Base-by-base conservation (phyloP, 2,113 vertebrate species). In the Sminthopsis crassicaudata region DNA sequence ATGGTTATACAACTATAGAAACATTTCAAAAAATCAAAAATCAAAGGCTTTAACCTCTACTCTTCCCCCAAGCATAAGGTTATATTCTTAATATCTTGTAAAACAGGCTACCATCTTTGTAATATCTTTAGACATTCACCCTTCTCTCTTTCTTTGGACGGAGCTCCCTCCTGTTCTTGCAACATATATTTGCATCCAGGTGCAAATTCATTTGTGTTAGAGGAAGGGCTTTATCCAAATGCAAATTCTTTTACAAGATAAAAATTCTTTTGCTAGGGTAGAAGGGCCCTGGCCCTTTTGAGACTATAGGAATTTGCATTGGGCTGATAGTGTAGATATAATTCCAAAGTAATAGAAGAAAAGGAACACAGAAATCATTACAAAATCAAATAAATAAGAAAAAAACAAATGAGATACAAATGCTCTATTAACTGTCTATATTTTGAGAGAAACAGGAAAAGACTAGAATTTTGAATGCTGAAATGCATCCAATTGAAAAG, bases 351-450 rank as follows among this genome's bases (percentile, higher is more conserved):
- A 89, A 89, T 22, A 97, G 92, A 95, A 95, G 89, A 42, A 46
- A 96, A 97, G 76, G 88, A 42, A 96, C 97, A 96, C 96, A 97
- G 94, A 95, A 92, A 95, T 93, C 91, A 90, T 96, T 96, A 92
- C 92, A 53, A 97, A 98, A 97, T 94, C 96, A 97, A 97, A 97
- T 96, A 94, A 95, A 96, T 27, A 76, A 84, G 88, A 96, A 76
- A 84, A 90, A 96, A 92, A 93, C 95, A 98, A 96, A 97, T 95
- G 96, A 96, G 88, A 97, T 93, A 94, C 96, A 97, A 96, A 97
- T 60, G 52, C 95, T 95, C 91, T 97, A 91, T 96, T 97, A 97
- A 96, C 92, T 94, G 92, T 96, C 94, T 91, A 89, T 53, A 90
- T 93, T 94, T 92, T 93, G 50, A 53, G 46, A 90, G 90, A 96